Evolutionary conservation across 1,140 invertebrate species (phyloP), one percentile per base, ranked within the genome.

Genomic region (Drosophila sp.): DNA sequence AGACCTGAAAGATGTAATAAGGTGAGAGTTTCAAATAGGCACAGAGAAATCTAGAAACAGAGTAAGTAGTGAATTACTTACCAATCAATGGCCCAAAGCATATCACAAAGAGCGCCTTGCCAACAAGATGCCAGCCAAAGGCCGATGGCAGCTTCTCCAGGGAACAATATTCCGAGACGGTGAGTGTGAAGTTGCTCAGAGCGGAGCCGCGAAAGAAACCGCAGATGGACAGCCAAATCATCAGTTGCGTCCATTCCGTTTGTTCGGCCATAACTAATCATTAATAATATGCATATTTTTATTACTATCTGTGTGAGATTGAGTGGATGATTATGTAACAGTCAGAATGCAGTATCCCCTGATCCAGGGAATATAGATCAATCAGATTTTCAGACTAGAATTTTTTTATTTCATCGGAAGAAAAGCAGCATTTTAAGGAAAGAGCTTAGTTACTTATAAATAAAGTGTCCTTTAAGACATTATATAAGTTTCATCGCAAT

Each of bases 81-180:
- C 95, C 96, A 79, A 96, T 94, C 63, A 96, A 51, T 8, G 96
- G 95, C 51, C 95, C 95, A 45, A 96, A 93, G 7, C 92, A 78
- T 7, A 95, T 93, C 13, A 96, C 95, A 73, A 95, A 94, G 0
- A 95, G 77, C 21, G 95, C 96, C 84, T 96, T 96, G 64, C 94
- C 94, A 38, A 96, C 95, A 94, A 96, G 95, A 80, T 95, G 95
- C 59, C 96, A 93, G 25, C 96, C 95, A 84, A 95, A 95, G 25
- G 95, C 96, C 21, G 95, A 95, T 0, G 96, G 95, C 70, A 96
- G 87, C 80, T 95, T 96, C 75, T 96, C 95, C 64, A 96, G 86
- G 0, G 94, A 94, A 48, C 95, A 95, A 81, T 95, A 95, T 89
- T 96, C 95, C 0, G 95, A 95, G 64, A 96, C 94, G 14, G 94